Evolutionary conservation across 2,113 vertebrate genomes (phyloP).

Genomic region (Cacatua alba): DNA sequence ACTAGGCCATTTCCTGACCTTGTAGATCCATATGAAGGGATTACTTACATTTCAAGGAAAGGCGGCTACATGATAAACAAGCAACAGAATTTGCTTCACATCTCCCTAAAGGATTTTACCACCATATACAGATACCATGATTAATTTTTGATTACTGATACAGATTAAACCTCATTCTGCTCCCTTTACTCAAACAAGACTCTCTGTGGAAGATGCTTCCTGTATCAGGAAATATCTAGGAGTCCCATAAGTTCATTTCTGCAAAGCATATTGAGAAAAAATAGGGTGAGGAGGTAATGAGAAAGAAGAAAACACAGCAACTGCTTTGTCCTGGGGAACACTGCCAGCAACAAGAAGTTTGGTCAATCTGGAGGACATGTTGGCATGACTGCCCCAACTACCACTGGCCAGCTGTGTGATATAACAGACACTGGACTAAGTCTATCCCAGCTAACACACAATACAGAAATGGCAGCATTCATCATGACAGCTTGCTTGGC

Average conservation of each 20-base stretch:
- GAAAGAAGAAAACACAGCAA: background rate
- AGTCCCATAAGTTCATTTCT: background rate
- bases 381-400: background rate
- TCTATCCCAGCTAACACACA: background rate
- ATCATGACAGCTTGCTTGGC: background rate
- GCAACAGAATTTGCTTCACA: background rate
- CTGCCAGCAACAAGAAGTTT: background rate
- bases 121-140: background rate
- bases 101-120: background rate
- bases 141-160: background rate
- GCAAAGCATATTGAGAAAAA: background rate
- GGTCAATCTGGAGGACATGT: background rate
- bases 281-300: background rate
- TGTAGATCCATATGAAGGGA: background rate
- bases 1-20: background rate
- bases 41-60: background rate
- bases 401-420: background rate
- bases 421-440: background rate
- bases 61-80: background rate
- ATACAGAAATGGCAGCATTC: background rate
- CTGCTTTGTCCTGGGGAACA: background rate
- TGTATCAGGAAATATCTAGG: background rate
- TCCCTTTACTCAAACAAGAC: background rate
- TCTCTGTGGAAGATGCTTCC: background rate
- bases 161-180: background rate